Evolutionary conservation across 2,113 vertebrate species (phyloP), one percentile per base, ranked within the genome.

Genomic region (Prietella phreatophila): DNA sequence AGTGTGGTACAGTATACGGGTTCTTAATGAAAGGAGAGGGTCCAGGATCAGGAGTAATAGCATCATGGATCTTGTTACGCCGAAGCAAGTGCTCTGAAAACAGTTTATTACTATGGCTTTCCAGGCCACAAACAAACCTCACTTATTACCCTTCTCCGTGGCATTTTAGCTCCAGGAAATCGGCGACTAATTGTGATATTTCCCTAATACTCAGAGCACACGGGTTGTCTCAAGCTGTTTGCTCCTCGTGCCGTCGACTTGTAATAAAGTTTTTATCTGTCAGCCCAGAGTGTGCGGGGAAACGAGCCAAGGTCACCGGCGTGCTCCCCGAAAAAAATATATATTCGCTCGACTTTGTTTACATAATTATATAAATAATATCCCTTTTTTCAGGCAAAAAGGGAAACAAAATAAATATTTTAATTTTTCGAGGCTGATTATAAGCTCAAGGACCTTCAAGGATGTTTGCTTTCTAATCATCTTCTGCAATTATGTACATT

Each of bases 181-280:
- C 87, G 82, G 87, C 56, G 71, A 91, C 93, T 95, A 94, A 95
- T 94, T 94, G 93, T 88, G 85, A 93, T 90, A 90, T 94, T 93
- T 93, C 89, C 90, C 90, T 92, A 92, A 94, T 89, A 92, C 83
- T 63, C 84, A 85, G 76, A 75, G 53, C 80, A 89, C 87, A 89
- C 83, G 47, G 85, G 89, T 93, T 76, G 93, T 93, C 90, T 91
- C 84, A 4, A 88, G 85, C 85, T 80, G 93, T 92, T 94, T 92
- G 91, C 91, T 86, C 91, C 84, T 90, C 89, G 86, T 92, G 88
- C 88, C 78, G 39, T 86, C 91, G 89, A 93, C 69, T 86, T 83
- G 92, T 93, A 95, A 94, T 94, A 95, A 92, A 94, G 91, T 93
- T 93, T 94, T 92, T 93, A 93, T 94, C 90, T 91, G 92, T 93